Percentiles rank a stretch among this genome's conserved stretches.
Conservation (phyloP, 2,797 vertebrate species). For the Anniella stebbinsi region DNA sequence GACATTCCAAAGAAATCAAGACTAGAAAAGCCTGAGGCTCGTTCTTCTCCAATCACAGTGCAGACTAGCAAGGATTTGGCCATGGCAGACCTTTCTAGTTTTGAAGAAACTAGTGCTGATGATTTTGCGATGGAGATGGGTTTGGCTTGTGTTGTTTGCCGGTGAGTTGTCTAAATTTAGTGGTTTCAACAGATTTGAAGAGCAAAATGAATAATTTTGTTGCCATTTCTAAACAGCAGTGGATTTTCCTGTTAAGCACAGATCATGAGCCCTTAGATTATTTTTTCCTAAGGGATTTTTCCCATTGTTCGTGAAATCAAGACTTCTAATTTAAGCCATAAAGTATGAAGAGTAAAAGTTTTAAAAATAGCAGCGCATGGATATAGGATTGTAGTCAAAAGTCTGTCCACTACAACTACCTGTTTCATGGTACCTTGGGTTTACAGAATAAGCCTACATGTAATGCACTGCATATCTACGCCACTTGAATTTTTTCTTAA, state of each 20-base stretch:
- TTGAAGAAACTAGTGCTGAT: slow-evolving; percentile 96
- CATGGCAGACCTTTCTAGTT: slow-evolving; percentile 90
- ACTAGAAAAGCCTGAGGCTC: slow-evolving; percentile 91
- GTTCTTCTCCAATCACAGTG: slow-evolving; percentile 90
- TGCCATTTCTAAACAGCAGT: background rate
- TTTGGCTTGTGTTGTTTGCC: slow-evolving; percentile 95
- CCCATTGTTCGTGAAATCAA: background rate
- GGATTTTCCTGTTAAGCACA: background rate
- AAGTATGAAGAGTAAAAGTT: background rate
- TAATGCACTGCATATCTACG: background rate
- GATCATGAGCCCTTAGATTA: background rate
- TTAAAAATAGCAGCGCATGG: too few species aligned
- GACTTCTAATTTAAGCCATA: background rate
- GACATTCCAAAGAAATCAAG: slow-evolving; percentile 93
- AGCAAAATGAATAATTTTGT: background rate
- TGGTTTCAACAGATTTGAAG: background rate
- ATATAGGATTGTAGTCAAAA: background rate
- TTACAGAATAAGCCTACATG: background rate
- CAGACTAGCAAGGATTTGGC: slow-evolving; percentile 91
- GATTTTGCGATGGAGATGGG: slow-evolving; percentile 99
- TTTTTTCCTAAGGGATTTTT: background rate
- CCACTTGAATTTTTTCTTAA: background rate
- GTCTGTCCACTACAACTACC: background rate
- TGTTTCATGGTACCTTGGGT: background rate
- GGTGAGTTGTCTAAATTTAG: slow-evolving; percentile 76